Evolutionary conservation across 1,140 invertebrate genomes (phyloP).

Genomic region (Camponotus pennsylvanicus): DNA sequence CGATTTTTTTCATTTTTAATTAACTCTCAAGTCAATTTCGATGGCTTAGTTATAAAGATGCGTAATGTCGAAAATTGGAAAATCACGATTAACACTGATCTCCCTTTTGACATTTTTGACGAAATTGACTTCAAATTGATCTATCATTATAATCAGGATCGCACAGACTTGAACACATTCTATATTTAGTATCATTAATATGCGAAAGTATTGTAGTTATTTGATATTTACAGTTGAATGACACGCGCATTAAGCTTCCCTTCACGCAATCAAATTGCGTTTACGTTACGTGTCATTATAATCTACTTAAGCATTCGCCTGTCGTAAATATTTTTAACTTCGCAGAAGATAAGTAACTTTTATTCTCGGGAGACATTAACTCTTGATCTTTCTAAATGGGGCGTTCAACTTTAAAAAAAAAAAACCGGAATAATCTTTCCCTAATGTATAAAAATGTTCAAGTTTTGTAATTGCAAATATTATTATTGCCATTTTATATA

Average conservation of each 20-base stretch:
- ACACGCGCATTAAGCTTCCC: background rate
- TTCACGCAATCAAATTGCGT: constrained; percentile 2
- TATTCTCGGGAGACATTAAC: constrained; percentile 16
- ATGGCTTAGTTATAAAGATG: background rate
- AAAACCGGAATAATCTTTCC: background rate
- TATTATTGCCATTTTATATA: background rate
- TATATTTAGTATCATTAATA: constrained; percentile 23
- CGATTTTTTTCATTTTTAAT: no score
- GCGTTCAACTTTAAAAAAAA: constrained; percentile 1
- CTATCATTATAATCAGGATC: constrained; percentile 3
- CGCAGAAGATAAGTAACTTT: background rate
- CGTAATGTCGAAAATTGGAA: background rate
- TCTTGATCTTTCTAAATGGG: background rate
- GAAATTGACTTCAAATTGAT: constrained; percentile 3
- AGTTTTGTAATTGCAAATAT: background rate
- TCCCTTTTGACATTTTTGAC: background rate
- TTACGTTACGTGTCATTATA: constrained; percentile 14
- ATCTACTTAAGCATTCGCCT: background rate
- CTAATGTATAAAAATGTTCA: background rate
- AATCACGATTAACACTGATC: background rate
- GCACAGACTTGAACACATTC: background rate
- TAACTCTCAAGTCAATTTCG: no score
- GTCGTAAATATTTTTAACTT: constrained; percentile 22
- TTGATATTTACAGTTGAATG: background rate
- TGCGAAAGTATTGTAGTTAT: background rate